Evolutionary conservation across 2,797 vertebrate genomes (phyloP).

Genomic region (Channa striata): DNA sequence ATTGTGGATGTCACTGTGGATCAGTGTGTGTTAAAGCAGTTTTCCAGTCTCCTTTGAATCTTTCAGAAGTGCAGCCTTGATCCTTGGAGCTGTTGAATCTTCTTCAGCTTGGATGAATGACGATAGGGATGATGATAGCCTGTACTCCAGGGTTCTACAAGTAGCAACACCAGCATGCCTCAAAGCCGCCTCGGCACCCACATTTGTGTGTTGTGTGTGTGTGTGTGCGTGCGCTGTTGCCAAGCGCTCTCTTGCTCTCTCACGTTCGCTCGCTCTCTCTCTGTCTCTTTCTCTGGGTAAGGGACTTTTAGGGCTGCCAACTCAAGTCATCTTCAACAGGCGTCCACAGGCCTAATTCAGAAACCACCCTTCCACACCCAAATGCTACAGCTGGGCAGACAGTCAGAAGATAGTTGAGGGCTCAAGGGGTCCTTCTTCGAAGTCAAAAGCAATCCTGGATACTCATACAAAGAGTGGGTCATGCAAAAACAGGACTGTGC

Average conservation of each 20-base stretch:
- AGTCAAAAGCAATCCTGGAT: constrained; percentile 71
- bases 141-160: constrained; percentile 77
- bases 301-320: constrained; percentile 76
- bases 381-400: constrained; percentile 67
- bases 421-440: constrained; percentile 71
- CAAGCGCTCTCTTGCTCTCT: constrained; percentile 32
- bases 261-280: constrained; percentile 30
- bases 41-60: constrained; percentile 55
- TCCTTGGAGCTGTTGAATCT: constrained; percentile 69
- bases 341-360: constrained; percentile 71
- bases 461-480: constrained; percentile 65
- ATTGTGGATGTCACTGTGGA: constrained; percentile 45
- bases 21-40: constrained; percentile 45
- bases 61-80: constrained; percentile 63
- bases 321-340: constrained; percentile 79
- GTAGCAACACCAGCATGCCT: constrained; percentile 79
- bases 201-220: constrained; percentile 64
- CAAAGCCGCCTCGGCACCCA: constrained; percentile 66
- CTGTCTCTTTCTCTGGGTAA: constrained; percentile 61
- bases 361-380: constrained; percentile 61
- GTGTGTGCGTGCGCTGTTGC: constrained; percentile 11
- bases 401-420: constrained; percentile 66
- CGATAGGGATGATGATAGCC: constrained; percentile 76
- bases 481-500: constrained; percentile 58
- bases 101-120: constrained; percentile 74